Conservation (phyloP, 1,140 invertebrate genomes). For the Drosophila pallidifrons region DNA sequence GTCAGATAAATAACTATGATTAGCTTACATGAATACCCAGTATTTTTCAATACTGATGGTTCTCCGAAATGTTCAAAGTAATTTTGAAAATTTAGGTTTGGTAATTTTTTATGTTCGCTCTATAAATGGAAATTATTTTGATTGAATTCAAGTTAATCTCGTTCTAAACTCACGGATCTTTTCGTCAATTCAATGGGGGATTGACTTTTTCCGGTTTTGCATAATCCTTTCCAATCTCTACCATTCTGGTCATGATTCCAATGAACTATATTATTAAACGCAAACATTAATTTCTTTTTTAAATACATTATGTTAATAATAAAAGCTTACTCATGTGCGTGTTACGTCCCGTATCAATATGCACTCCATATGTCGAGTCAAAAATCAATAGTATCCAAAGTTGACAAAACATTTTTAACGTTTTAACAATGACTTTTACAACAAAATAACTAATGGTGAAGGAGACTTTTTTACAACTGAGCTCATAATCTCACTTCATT, state of each 20-base stretch:
- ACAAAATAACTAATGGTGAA: too few species aligned
- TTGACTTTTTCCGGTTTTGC: neutral
- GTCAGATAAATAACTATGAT: neutral
- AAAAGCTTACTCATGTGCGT: too few species aligned
- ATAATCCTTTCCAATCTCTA: neutral
- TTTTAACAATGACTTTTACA: too few species aligned
- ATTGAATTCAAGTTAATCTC: neutral
- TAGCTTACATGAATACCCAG: neutral
- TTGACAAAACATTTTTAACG: too few species aligned
- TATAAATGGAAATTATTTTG: neutral
- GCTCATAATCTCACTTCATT: too few species aligned
- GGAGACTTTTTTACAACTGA: too few species aligned
- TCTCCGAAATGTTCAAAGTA: neutral
- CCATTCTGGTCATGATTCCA: neutral
- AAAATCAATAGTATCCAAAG: too few species aligned
- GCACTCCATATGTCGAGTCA: too few species aligned
- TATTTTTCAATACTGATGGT: neutral
- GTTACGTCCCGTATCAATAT: too few species aligned
- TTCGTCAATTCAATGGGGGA: neutral
- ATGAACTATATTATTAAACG: conserved; percentile 3
- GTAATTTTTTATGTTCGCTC: neutral
- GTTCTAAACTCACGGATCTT: neutral
- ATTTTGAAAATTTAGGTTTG: neutral
- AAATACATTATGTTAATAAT: too few species aligned
- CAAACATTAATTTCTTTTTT: too few species aligned